A percentile compares a stretch with the other conserved stretches of the same genome.
These are phyloP conservation scores for Drosophila tani DNA, from an alignment of 1,140 invertebrate species.

Conservation along the genomic window DNA sequence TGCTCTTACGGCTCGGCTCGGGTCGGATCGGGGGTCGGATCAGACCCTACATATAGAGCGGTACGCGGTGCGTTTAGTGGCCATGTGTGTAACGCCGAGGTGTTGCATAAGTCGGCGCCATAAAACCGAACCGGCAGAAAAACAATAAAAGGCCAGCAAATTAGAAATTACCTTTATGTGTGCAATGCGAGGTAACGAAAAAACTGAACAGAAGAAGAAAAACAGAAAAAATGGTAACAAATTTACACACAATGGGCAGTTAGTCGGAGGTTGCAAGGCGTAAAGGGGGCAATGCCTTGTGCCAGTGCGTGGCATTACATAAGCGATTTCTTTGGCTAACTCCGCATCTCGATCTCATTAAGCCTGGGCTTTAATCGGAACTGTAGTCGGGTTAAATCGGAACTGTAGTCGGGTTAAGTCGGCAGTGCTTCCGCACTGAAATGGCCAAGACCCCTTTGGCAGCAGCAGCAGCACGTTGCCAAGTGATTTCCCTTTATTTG, in stretches of 20 bases:
- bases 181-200: constrained; percentile 51
- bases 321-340: constrained; percentile 44
- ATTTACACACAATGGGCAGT: constrained; percentile 79
- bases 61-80: constrained; percentile 47
- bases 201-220: constrained; percentile 7
- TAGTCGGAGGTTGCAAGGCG: constrained; percentile 34
- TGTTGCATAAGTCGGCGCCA: constrained; percentile 67
- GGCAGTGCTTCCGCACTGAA: constrained; percentile 34
- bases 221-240: constrained; percentile 72
- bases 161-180: constrained; percentile 83
- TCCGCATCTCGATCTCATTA: constrained; percentile 52
- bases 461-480: constrained; percentile 19
- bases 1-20: constrained; percentile 63
- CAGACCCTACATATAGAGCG: constrained; percentile 38
- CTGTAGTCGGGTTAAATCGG: constrained; percentile 66
- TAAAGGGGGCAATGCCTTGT: constrained; percentile 47
- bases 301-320: constrained; percentile 74
- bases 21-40: constrained; percentile 15
- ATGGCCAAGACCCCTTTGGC: not conserved
- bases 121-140: constrained; percentile 65
- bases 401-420: constrained; percentile 69
- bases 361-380: constrained; percentile 66
- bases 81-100: constrained; percentile 53
- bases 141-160: constrained; percentile 82
- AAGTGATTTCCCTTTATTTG: constrained; percentile 39